phyloP scores from a whole-genome alignment of 2,113 vertebrate genomes.

The Acinonyx jubatus region DNA sequence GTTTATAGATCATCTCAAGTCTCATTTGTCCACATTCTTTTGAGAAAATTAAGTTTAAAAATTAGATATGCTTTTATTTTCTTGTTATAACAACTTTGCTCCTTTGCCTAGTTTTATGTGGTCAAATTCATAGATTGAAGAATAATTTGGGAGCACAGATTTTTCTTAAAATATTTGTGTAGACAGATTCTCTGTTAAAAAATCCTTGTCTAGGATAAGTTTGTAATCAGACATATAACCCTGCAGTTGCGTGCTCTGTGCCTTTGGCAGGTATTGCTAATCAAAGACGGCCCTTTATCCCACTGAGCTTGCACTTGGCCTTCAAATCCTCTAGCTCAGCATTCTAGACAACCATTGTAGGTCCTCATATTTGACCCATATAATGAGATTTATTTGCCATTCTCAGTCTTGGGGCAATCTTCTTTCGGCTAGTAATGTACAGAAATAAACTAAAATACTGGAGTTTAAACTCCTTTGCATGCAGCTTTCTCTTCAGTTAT shows the following conservation, averaged over 20 bases:
- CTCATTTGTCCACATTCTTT: not conserved
- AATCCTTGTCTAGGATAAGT: not conserved
- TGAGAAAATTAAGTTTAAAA: not conserved
- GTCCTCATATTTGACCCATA: not conserved
- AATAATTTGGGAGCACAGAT: not conserved
- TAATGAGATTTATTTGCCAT: not conserved
- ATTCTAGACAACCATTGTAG: not conserved
- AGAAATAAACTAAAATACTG: conserved; percentile 11
- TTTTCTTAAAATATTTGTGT: conserved; percentile 20
- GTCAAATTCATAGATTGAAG: not conserved
- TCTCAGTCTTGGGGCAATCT: not conserved
- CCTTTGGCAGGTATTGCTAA: not conserved
- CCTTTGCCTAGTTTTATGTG: not conserved
- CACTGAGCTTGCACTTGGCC: not conserved
- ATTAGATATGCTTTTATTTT: conserved; percentile 28
- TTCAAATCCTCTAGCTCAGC: not conserved
- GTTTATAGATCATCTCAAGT: not conserved
- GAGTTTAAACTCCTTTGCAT: not conserved
- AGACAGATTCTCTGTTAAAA: not conserved
- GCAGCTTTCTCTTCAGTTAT: conserved; percentile 1
- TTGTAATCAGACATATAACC: not conserved
- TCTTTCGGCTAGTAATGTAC: conserved; percentile 7
- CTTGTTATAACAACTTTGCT: not conserved
- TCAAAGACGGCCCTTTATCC: not conserved
- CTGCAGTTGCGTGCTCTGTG: conserved; percentile 20